A percentile compares a stretch with the other conserved stretches of the same genome.
Conservation (phyloP, 2,888 invertebrate species). For the Laspeyria flexula region DNA sequence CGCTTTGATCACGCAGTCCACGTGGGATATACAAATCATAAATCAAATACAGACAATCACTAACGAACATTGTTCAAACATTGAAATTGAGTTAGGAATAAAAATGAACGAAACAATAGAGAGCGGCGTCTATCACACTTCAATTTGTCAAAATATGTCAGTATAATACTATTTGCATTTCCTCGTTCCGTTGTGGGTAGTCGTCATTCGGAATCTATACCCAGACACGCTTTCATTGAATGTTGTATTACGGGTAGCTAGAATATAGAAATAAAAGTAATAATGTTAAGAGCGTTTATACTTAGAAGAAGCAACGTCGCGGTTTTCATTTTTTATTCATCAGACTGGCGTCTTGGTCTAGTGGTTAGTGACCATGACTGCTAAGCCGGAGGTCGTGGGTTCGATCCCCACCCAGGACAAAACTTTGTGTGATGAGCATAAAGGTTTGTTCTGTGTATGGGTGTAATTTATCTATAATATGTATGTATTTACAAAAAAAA, state of each 20-base stretch:
- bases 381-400: too few relatives aligned
- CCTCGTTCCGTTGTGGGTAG: slow-evolving; percentile 45
- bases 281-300: slow-evolving; percentile 50
- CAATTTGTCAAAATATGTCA: slow-evolving; percentile 77
- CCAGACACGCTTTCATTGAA: slow-evolving; percentile 64
- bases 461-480: too few relatives aligned
- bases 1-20: slow-evolving; percentile 63
- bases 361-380: too few relatives aligned
- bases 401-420: too few relatives aligned
- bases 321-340: too few relatives aligned
- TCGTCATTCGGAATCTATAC: slow-evolving; percentile 48
- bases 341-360: too few relatives aligned
- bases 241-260: slow-evolving; percentile 62
- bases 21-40: slow-evolving; percentile 67
- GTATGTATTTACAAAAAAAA: too few relatives aligned
- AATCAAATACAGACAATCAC: slow-evolving; percentile 76
- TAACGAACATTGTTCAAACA: slow-evolving; percentile 80
- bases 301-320: too few relatives aligned
- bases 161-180: slow-evolving; percentile 62
- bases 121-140: slow-evolving; percentile 65
- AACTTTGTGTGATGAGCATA: too few relatives aligned
- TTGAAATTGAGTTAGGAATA: slow-evolving; percentile 72
- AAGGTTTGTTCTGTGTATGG: too few relatives aligned
- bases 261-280: slow-evolving; percentile 54
- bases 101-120: slow-evolving; percentile 72